phyloP scores from a whole-genome alignment of 2,888 invertebrate genomes.

The Morpho helenor region DNA sequence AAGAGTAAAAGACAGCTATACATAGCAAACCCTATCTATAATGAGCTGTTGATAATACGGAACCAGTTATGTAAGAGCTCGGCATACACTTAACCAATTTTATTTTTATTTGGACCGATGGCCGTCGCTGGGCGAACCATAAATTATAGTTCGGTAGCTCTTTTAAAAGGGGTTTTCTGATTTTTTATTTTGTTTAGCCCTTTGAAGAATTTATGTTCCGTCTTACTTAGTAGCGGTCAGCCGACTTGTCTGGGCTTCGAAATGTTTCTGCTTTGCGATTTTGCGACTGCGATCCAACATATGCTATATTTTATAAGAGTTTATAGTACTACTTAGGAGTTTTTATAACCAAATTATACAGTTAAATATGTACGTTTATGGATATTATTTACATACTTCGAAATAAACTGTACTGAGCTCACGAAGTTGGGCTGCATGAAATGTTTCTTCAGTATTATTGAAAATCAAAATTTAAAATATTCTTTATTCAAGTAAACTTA shows the following conservation, averaged over 20 bases:
- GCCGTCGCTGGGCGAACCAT: conserved; percentile 63
- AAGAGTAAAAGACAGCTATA: too few species aligned
- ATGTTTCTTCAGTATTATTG: too few species aligned
- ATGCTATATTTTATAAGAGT: conserved; percentile 2
- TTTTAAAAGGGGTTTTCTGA: conserved; percentile 64
- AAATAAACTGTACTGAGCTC: too few species aligned
- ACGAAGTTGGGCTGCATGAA: too few species aligned
- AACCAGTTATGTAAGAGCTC: background rate
- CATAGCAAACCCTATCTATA: too few species aligned
- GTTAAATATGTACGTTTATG: too few species aligned
- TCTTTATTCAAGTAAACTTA: too few species aligned
- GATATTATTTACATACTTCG: too few species aligned
- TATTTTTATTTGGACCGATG: conserved; percentile 56
- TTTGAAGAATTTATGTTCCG: conserved; percentile 78
- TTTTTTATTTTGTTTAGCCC: conserved; percentile 70
- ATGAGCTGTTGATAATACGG: background rate
- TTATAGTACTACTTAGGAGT: background rate
- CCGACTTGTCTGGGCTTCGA: conserved; percentile 44
- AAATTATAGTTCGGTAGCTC: conserved; percentile 80
- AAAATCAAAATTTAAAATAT: too few species aligned
- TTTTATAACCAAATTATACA: too few species aligned
- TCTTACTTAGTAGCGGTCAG: conserved; percentile 76
- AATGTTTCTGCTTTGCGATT: conserved; percentile 17
- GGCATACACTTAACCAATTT: conserved; percentile 21
- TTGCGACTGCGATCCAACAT: conserved; percentile 4